Evolutionary conservation across 2,888 invertebrate genomes (phyloP).

Genomic region (Mimachlamys varia): DNA sequence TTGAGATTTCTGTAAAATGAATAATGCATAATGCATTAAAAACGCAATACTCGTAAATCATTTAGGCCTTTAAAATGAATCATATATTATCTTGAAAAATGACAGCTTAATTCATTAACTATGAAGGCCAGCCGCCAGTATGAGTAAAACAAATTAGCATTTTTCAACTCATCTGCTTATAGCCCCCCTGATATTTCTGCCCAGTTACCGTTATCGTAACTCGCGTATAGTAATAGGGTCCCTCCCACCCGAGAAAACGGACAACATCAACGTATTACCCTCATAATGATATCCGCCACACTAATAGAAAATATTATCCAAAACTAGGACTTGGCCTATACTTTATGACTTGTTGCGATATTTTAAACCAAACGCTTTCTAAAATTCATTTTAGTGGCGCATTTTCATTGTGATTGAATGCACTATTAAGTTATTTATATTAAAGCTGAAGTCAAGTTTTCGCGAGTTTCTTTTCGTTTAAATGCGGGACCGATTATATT

Average conservation of each 20-base stretch:
- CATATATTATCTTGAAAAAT: constrained; percentile 2
- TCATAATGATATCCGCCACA: neutral
- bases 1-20: neutral
- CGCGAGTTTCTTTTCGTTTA: neutral
- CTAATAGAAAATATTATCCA: neutral
- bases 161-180: constrained; percentile 34
- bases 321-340: neutral
- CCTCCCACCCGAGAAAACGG: neutral
- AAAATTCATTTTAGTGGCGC: neutral
- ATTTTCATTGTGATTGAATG: neutral
- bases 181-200: neutral
- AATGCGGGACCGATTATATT: constrained; percentile 1
- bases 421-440: neutral
- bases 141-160: neutral
- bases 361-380: neutral
- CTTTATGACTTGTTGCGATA: constrained; percentile 27
- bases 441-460: neutral
- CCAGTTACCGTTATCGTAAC: neutral
- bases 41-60: neutral
- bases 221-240: neutral
- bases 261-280: constrained; percentile 6
- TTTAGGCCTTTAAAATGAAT: neutral
- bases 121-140: constrained; percentile 15
- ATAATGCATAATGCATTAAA: constrained; percentile 20
- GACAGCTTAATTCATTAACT: constrained; percentile 21